Evolutionary conservation across 2,888 invertebrate species (phyloP).

Genomic region (Thumatha senex): DNA sequence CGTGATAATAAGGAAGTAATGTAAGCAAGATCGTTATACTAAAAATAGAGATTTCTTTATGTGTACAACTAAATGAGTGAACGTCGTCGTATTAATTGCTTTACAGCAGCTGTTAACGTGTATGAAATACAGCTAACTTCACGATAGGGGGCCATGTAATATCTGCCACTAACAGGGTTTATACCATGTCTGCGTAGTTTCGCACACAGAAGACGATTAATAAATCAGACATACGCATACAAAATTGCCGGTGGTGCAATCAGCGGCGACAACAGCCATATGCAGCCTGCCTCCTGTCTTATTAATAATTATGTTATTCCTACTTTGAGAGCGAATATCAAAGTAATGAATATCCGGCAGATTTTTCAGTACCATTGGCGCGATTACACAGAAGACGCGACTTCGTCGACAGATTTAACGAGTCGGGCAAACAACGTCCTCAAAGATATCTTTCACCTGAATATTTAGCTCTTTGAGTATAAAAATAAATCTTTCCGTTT

Average conservation of each 20-base stretch:
- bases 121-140: conserved; percentile 59
- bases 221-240: conserved; percentile 1
- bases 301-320: conserved; percentile 66
- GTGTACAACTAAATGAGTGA: conserved; percentile 72
- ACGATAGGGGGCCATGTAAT: conserved; percentile 48
- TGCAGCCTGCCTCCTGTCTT: conserved; percentile 28
- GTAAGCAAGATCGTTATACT: conserved; percentile 75
- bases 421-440: conserved; percentile 68
- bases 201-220: conserved; percentile 7
- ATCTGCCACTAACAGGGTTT: conserved; percentile 34
- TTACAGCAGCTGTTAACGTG: conserved; percentile 61
- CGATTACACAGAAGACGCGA: conserved; percentile 73
- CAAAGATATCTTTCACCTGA: conserved; percentile 81
- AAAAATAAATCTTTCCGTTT: conserved; percentile 79
- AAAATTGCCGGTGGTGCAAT: conserved; percentile 7
- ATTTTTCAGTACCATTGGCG: conserved; percentile 79
- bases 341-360: conserved; percentile 68
- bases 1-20: conserved; percentile 78
- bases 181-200: conserved; percentile 5
- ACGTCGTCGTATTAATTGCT: conserved; percentile 68
- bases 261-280: conserved; percentile 13
- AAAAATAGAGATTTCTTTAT: conserved; percentile 76
- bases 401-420: conserved; percentile 75
- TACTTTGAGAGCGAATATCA: conserved; percentile 74
- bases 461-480: conserved; percentile 78